Evolutionary conservation across 2,113 vertebrate species (phyloP).

Genomic region (Donacobius atricapilla): DNA sequence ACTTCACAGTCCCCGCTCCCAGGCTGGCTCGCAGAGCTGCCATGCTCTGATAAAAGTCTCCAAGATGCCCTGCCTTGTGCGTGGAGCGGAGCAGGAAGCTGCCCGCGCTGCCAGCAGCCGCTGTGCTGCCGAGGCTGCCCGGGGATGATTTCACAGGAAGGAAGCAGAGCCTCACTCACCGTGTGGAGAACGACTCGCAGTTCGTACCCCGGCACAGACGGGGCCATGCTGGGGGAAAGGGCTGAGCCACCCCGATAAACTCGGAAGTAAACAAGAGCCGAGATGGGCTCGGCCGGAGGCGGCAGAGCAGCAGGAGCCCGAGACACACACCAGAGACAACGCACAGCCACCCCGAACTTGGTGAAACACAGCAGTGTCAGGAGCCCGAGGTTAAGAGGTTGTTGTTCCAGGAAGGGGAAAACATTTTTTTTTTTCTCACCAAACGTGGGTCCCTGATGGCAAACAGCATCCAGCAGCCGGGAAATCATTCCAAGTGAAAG

Average conservation of each 20-base stretch:
- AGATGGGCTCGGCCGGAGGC: neutral
- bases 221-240: neutral
- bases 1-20: neutral
- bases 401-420: neutral
- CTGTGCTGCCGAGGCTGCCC: neutral
- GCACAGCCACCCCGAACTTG: neutral
- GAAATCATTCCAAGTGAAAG: neutral
- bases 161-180: neutral
- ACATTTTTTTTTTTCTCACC: neutral
- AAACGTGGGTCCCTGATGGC: neutral
- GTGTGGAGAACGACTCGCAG: neutral
- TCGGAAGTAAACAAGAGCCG: conserved; percentile 25
- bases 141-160: conserved; percentile 26
- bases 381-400: neutral
- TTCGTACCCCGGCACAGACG: neutral
- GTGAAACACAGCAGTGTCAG: neutral
- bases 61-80: neutral
- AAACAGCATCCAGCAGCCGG: neutral
- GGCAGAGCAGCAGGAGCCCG: neutral
- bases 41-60: neutral
- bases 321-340: neutral
- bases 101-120: neutral
- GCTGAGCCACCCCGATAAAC: conserved; percentile 29
- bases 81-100: neutral
- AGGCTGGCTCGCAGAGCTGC: neutral